Percentiles rank a stretch among this genome's conserved stretches.
phyloP scores from a whole-genome alignment of 1,140 invertebrate species.

The Saxidomus purpurata region DNA sequence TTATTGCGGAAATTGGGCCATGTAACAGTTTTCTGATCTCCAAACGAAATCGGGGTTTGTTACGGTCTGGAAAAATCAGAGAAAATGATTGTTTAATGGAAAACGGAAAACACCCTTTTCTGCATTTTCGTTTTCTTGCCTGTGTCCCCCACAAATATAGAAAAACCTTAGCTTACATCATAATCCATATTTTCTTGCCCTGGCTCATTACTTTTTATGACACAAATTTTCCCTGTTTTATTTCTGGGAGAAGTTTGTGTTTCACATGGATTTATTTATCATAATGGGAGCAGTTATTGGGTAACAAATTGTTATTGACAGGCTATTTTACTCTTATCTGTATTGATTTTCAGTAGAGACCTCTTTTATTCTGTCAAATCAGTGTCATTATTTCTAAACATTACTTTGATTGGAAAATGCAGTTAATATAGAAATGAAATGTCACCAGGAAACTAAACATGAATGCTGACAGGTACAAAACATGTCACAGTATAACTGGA shows the following conservation, averaged over 20 bases:
- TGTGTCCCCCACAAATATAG: too few relatives aligned
- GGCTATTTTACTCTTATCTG: not conserved
- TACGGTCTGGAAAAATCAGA: too few relatives aligned
- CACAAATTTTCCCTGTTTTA: not conserved
- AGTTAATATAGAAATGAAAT: not conserved
- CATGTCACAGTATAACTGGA: not conserved
- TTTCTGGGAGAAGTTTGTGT: not conserved
- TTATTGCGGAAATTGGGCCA: too few relatives aligned
- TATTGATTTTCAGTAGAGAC: constrained; percentile 18
- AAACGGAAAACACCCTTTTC: too few relatives aligned
- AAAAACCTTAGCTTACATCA: not conserved
- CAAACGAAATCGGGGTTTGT: too few relatives aligned
- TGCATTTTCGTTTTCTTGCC: too few relatives aligned
- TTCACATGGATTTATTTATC: constrained; percentile 13
- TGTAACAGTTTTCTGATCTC: too few relatives aligned
- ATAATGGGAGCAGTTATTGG: constrained; percentile 16
- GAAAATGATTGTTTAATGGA: too few relatives aligned
- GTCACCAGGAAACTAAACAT: too few relatives aligned
- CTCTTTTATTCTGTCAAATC: not conserved
- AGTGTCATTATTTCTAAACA: constrained; percentile 7
- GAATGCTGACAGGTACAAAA: too few relatives aligned
- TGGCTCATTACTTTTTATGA: not conserved
- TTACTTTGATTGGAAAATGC: not conserved
- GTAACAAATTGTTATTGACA: constrained; percentile 27
- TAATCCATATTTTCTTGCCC: not conserved